Percentiles rank a stretch among this genome's conserved stretches.
phyloP scores from a whole-genome alignment of 92 coral and sea anemone genomes.

The Bergia puertoricense region DNA sequence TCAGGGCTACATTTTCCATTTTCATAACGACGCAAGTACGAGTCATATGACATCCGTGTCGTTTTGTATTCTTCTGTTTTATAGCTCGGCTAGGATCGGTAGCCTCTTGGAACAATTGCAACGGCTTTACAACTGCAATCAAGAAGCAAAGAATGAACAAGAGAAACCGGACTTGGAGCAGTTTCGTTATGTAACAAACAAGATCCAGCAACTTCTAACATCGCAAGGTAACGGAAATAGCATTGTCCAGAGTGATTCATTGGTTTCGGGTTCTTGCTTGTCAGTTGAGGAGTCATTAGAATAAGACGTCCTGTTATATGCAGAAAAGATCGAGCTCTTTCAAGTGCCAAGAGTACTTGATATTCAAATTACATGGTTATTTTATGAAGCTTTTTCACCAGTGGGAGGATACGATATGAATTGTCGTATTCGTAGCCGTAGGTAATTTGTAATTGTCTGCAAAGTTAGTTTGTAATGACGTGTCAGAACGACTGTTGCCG shows the following conservation, averaged over 20 bases:
- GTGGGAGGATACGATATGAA: too few relatives aligned
- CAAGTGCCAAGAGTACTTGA: background rate
- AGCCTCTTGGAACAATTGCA: slow-evolving; percentile 89
- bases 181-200: slow-evolving; percentile 91
- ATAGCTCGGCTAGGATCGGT: slow-evolving; percentile 83
- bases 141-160: slow-evolving; percentile 69
- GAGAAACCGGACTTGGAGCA: slow-evolving; percentile 89
- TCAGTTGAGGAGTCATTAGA: background rate
- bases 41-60: background rate
- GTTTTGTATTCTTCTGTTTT: background rate
- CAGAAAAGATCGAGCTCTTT: too few relatives aligned
- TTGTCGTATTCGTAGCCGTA: too few relatives aligned
- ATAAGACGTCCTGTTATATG: background rate
- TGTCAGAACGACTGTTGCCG: too few relatives aligned
- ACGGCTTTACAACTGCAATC: slow-evolving; percentile 77
- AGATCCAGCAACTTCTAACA: slow-evolving; percentile 89
- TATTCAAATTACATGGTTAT: too few relatives aligned
- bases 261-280: background rate
- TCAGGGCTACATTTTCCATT: too few relatives aligned
- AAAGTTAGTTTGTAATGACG: too few relatives aligned
- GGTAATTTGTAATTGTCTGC: too few relatives aligned
- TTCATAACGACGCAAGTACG: too few relatives aligned
- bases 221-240: slow-evolving; percentile 73
- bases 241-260: background rate
- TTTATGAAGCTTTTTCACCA: too few relatives aligned